phyloP scores from a whole-genome alignment of 2,888 invertebrate species.

The Ennomos quercinarius region DNA sequence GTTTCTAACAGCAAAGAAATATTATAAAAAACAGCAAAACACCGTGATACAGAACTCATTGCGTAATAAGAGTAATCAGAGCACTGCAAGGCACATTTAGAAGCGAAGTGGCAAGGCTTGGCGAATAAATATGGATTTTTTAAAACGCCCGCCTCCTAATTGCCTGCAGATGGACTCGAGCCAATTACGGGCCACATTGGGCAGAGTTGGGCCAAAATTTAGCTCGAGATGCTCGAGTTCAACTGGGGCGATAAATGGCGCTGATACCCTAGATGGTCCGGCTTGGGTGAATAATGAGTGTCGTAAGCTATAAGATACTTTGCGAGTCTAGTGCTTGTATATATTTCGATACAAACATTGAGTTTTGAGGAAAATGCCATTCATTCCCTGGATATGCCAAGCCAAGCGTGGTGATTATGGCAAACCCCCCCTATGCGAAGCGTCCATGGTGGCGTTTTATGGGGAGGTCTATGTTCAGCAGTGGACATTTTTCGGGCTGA shows the following conservation, averaged over 20 bases:
- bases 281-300: constrained; percentile 58
- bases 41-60: constrained; percentile 27
- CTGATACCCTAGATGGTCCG: constrained; percentile 58
- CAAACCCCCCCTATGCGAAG: too few species aligned
- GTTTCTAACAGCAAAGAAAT: constrained; percentile 1
- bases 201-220: constrained; percentile 55
- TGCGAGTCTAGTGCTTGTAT: constrained; percentile 9
- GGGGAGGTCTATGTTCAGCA: too few species aligned
- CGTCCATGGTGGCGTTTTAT: too few species aligned
- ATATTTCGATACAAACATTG: neutral
- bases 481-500: neutral
- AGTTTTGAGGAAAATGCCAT: too few species aligned
- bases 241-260: constrained; percentile 68
- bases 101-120: constrained; percentile 39
- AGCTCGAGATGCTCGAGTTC: constrained; percentile 58
- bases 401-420: too few species aligned
- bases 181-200: constrained; percentile 66
- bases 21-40: constrained; percentile 17
- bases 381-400: too few species aligned
- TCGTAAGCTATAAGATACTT: constrained; percentile 42
- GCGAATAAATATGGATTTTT: constrained; percentile 80
- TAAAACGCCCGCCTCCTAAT: constrained; percentile 77
- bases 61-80: constrained; percentile 59
- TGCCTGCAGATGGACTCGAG: constrained; percentile 80
- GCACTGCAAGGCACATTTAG: constrained; percentile 56